Evolutionary conservation across 2,888 invertebrate species (phyloP).

Genomic region (Ormyrus nitidulus): DNA sequence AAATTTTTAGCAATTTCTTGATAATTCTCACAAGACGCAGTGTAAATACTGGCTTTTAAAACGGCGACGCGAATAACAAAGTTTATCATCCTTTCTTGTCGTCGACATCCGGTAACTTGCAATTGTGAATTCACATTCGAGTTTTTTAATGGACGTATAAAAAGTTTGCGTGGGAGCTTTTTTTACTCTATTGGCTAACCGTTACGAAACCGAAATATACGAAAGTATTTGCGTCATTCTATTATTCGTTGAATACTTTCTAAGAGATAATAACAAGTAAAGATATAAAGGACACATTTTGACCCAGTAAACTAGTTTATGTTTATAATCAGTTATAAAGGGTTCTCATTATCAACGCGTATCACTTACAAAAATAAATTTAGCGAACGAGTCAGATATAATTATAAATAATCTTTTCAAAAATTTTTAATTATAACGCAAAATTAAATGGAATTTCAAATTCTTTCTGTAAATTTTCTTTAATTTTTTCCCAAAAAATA

Average conservation of each 20-base stretch:
- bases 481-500: too few relatives aligned
- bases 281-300: background rate
- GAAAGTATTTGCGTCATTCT: constrained; percentile 3
- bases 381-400: too few relatives aligned
- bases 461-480: too few relatives aligned
- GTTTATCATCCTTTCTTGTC: background rate
- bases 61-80: constrained; percentile 2
- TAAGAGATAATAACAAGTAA: background rate
- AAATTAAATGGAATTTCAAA: too few relatives aligned
- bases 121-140: background rate
- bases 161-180: background rate
- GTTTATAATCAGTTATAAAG: too few relatives aligned
- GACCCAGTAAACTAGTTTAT: too few relatives aligned
- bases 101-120: background rate
- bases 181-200: background rate
- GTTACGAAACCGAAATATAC: constrained; percentile 6
- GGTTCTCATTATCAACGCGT: too few relatives aligned
- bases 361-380: too few relatives aligned
- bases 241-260: constrained; percentile 1
- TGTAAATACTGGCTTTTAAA: background rate
- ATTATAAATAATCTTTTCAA: too few relatives aligned
- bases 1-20: background rate
- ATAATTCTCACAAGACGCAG: constrained; percentile 18
- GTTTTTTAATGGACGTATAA: background rate
- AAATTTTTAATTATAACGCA: too few relatives aligned